phyloP scores from a whole-genome alignment of 1,140 invertebrate genomes.

The Bombus sibiricus region DNA sequence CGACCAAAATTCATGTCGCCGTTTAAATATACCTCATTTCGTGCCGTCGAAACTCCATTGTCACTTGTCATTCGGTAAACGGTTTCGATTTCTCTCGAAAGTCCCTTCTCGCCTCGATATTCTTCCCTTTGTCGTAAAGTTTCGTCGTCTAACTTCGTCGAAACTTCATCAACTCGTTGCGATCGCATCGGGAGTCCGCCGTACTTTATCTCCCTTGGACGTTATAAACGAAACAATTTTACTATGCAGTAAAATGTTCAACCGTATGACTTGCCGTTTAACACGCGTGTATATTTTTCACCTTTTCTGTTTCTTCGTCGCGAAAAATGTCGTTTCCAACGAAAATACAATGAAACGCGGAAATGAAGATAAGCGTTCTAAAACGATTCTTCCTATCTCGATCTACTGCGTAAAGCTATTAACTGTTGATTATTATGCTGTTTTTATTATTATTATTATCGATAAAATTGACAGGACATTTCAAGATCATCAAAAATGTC shows the following conservation, averaged over 20 bases:
- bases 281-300: not conserved
- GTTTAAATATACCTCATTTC: not conserved
- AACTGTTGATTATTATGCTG: too few relatives aligned
- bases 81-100: slow-evolving; percentile 36
- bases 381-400: too few relatives aligned
- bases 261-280: not conserved
- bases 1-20: not conserved
- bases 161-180: slow-evolving; percentile 36
- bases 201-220: slow-evolving; percentile 11
- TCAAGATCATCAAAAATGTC: too few relatives aligned
- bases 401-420: too few relatives aligned
- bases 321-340: too few relatives aligned
- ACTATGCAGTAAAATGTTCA: not conserved
- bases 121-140: slow-evolving; percentile 16
- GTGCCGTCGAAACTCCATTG: slow-evolving; percentile 2
- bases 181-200: not conserved
- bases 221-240: slow-evolving; percentile 28
- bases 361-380: not conserved
- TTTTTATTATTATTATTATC: too few relatives aligned
- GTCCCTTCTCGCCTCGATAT: not conserved
- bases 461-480: too few relatives aligned
- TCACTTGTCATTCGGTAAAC: slow-evolving; percentile 24
- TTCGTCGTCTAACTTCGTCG: slow-evolving; percentile 23
- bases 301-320: too few relatives aligned
- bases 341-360: not conserved